Percentiles rank a stretch among this genome's conserved stretches.
phyloP scores from a whole-genome alignment of 2,113 vertebrate species.

The Podiceps cristatus region DNA sequence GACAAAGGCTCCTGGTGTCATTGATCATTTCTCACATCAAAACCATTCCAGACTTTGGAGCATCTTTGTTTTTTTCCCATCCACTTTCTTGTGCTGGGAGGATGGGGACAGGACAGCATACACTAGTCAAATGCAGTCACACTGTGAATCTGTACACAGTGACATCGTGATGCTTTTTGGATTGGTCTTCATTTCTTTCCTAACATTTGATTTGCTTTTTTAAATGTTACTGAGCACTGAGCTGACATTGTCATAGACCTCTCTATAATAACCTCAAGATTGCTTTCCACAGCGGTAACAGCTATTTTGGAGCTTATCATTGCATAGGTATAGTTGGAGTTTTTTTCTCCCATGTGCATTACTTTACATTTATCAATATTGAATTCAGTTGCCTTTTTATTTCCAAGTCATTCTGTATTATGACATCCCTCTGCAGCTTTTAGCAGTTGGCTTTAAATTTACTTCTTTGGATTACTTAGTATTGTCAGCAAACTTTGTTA shows the following conservation, averaged over 20 bases:
- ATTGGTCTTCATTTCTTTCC: neutral
- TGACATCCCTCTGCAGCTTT: neutral
- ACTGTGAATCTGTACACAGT: neutral
- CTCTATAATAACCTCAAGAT: slow-evolving; percentile 15
- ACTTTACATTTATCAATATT: slow-evolving; percentile 47
- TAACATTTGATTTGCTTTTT: slow-evolving; percentile 11
- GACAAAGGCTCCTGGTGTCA: neutral
- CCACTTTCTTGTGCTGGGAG: neutral
- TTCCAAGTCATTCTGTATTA: slow-evolving; percentile 22
- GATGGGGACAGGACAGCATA: neutral
- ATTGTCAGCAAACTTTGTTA: slow-evolving; percentile 13
- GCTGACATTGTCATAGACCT: slow-evolving; percentile 26
- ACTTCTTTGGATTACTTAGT: neutral
- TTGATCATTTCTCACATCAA: neutral
- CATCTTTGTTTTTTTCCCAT: neutral
- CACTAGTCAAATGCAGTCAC: neutral
- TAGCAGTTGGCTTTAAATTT: slow-evolving; percentile 16
- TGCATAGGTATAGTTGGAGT: neutral
- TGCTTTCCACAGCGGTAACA: neutral
- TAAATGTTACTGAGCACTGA: slow-evolving; percentile 4
- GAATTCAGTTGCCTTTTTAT: slow-evolving; percentile 33
- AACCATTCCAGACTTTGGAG: neutral
- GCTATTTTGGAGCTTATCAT: neutral
- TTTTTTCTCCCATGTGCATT: slow-evolving; percentile 15
- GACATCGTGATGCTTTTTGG: neutral